Percentiles rank a stretch among this genome's conserved stretches.
These are phyloP conservation scores for Choloepus hoffmanni DNA, from an alignment of 2,113 vertebrate genomes.

Conservation along the genomic window DNA sequence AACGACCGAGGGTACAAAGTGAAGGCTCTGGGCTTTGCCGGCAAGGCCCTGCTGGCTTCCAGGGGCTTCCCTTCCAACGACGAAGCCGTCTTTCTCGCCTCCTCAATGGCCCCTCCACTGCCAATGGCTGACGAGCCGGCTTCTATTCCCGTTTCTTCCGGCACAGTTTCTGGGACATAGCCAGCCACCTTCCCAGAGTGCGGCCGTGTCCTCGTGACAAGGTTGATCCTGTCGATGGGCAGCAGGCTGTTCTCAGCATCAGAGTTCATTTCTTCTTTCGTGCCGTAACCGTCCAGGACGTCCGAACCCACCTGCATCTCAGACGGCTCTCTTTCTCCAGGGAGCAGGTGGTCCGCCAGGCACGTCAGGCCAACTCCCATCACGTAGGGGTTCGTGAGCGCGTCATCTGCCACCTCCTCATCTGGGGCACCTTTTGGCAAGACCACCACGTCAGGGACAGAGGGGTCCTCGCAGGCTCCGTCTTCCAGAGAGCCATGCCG, in stretches of 20 bases:
- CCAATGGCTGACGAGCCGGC: constrained; percentile 79
- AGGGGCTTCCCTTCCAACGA: constrained; percentile 86
- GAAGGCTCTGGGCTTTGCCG: constrained; percentile 89
- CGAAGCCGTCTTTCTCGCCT: constrained; percentile 84
- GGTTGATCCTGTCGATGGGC: constrained; percentile 89
- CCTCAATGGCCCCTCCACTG: constrained; percentile 76
- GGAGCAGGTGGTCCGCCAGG: constrained; percentile 64
- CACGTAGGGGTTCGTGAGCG: constrained; percentile 85
- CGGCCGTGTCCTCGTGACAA: constrained; percentile 92
- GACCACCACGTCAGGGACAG: constrained; percentile 78
- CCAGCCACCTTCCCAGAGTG: constrained; percentile 95
- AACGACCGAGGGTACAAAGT: constrained; percentile 93
- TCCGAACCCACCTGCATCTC: constrained; percentile 28
- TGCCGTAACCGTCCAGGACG: constrained; percentile 35
- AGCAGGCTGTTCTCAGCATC: constrained; percentile 90
- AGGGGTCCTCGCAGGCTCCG: constrained; percentile 47
- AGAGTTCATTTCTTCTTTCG: constrained; percentile 85
- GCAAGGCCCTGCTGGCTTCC: constrained; percentile 85
- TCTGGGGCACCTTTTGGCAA: constrained; percentile 81
- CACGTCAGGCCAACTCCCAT: constrained; percentile 75
- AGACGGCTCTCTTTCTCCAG: constrained; percentile 5
- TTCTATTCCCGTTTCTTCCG: constrained; percentile 94
- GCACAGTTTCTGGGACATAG: constrained; percentile 97
- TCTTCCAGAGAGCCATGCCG: neutral
- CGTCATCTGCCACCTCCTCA: constrained; percentile 80